These are phyloP conservation scores for Protula sp. DNA, from an alignment of 2,888 invertebrate species.

Conservation along the genomic window DNA sequence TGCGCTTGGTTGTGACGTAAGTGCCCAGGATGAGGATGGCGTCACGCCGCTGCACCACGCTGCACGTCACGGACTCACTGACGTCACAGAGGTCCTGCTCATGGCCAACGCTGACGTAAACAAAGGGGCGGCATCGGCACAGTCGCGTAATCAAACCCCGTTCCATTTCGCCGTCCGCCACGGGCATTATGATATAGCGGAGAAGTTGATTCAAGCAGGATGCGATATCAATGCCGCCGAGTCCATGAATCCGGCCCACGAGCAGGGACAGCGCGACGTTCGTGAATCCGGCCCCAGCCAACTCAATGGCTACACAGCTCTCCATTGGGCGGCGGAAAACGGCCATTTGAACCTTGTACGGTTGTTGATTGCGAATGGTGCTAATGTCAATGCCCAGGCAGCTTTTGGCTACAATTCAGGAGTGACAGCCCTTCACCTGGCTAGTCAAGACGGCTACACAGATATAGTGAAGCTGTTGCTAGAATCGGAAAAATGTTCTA, in stretches of 20 bases:
- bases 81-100: slow-evolving; percentile 12
- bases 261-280: too few relatives aligned
- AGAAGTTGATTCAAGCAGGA: slow-evolving; percentile 16
- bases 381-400: slow-evolving; percentile 13
- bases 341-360: slow-evolving; percentile 12
- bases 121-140: slow-evolving; percentile 14
- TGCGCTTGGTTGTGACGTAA: slow-evolving; percentile 8
- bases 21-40: slow-evolving; percentile 19
- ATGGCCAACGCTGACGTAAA: slow-evolving; percentile 9
- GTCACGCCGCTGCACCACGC: slow-evolving; percentile 21
- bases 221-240: slow-evolving; percentile 19
- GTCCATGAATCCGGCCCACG: slow-evolving; percentile 2
- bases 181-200: slow-evolving; percentile 14
- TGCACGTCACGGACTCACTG: slow-evolving; percentile 12
- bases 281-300: neutral
- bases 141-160: slow-evolving; percentile 20
- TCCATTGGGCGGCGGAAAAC: slow-evolving; percentile 20
- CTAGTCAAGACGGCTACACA: slow-evolving; percentile 16
- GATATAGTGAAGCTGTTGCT: slow-evolving; percentile 12
- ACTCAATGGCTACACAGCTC: slow-evolving; percentile 12
- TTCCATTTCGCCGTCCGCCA: slow-evolving; percentile 22
- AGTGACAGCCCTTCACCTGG: slow-evolving; percentile 22
- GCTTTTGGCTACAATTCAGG: slow-evolving; percentile 14
- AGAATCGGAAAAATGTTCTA: neutral
- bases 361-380: slow-evolving; percentile 10